phyloP scores from a whole-genome alignment of 2,797 vertebrate species.

The Calcarius lapponicus region DNA sequence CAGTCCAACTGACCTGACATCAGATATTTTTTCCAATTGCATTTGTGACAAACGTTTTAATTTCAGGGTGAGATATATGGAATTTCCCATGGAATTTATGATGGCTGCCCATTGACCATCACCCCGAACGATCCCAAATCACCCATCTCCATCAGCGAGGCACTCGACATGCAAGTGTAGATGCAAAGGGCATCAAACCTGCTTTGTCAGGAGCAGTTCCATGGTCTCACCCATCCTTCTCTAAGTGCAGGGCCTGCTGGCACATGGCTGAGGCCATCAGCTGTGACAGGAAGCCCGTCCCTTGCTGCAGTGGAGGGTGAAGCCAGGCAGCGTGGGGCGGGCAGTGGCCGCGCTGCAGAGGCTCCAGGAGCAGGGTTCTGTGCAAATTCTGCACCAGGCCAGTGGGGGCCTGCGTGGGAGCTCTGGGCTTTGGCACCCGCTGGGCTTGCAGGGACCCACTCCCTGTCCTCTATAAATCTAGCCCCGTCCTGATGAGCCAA shows the following conservation, averaged over 20 bases:
- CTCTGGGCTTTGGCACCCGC: neutral
- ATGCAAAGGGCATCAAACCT: neutral
- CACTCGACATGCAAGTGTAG: rapidly evolving
- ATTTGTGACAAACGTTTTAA: neutral
- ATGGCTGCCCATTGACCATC: rapidly evolving
- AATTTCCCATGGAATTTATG: neutral
- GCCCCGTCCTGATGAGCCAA: neutral
- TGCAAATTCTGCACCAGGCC: neutral
- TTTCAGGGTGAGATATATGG: no score
- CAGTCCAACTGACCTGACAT: neutral
- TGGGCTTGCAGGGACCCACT: neutral
- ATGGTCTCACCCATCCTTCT: neutral
- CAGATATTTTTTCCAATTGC: neutral
- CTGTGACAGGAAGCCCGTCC: neutral
- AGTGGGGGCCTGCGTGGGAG: neutral
- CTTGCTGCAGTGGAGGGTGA: neutral
- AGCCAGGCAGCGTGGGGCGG: rapidly evolving
- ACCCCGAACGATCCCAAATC: neutral
- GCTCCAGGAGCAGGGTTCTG: neutral
- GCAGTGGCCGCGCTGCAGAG: neutral
- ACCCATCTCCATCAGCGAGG: rapidly evolving
- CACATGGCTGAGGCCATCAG: rapidly evolving
- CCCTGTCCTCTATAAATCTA: neutral
- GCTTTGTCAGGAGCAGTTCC: rapidly evolving
- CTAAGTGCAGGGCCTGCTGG: neutral